Conservation (phyloP, 2,888 invertebrate genomes). For the Polyommatus iphigenia region DNA sequence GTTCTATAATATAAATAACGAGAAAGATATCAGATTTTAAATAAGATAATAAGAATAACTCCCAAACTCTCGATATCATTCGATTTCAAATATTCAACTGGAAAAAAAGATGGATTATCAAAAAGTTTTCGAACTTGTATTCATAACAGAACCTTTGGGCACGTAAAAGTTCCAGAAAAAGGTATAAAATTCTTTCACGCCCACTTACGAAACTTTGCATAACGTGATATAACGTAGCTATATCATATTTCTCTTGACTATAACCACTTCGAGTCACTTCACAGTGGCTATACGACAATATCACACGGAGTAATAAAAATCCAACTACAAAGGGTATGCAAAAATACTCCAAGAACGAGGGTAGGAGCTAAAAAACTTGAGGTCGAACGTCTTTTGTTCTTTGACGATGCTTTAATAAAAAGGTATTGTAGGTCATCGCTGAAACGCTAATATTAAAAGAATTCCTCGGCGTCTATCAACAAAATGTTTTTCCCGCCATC, state of each 20-base stretch:
- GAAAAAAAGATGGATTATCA: too few species aligned
- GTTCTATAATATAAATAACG: too few species aligned
- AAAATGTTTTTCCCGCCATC: background rate
- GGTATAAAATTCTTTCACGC: background rate
- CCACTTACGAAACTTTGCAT: background rate
- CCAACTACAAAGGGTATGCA: slow-evolving; percentile 10
- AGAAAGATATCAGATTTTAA: too few species aligned
- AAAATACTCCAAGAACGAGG: slow-evolving; percentile 2
- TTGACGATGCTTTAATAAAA: slow-evolving; percentile 21
- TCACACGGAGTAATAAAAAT: background rate
- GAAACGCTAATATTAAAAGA: background rate
- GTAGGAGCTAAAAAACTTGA: slow-evolving; percentile 7
- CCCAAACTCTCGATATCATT: too few species aligned
- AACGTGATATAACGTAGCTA: background rate
- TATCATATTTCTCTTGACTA: background rate
- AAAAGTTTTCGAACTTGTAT: too few species aligned
- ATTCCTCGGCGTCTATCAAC: background rate
- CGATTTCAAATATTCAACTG: too few species aligned
- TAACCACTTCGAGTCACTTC: background rate
- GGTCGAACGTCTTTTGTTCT: slow-evolving; percentile 23
- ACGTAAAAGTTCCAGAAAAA: too few species aligned
- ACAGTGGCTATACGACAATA: background rate
- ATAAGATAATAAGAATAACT: too few species aligned
- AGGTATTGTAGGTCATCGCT: background rate
- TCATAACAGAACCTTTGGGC: too few species aligned